A percentile compares a stretch with the other conserved stretches of the same genome.
These are phyloP conservation scores for Nibea coibor DNA, from an alignment of 2,113 vertebrate species.

Conservation along the genomic window DNA sequence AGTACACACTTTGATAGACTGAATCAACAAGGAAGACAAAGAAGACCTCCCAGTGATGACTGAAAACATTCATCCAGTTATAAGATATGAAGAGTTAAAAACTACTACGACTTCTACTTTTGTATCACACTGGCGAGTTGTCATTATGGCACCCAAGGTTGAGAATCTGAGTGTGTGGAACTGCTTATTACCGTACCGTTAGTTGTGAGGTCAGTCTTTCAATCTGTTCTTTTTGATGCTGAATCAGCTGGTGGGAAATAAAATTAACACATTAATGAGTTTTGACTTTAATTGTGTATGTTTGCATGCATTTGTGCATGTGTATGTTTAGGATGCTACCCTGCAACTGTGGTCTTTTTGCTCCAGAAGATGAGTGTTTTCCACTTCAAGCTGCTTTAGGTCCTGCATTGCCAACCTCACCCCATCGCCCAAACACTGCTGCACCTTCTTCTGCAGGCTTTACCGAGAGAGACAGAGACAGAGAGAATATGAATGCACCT, in stretches of 20 bases:
- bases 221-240: constrained; percentile 90
- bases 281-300: neutral
- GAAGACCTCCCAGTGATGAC: no score
- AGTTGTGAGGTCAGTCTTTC: constrained; percentile 87
- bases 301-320: neutral
- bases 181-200: constrained; percentile 78
- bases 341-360: constrained; percentile 87
- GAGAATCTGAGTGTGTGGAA: neutral
- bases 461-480: neutral
- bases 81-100: no score
- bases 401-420: constrained; percentile 93
- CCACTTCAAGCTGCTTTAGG: constrained; percentile 91
- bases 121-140: no score
- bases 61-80: no score
- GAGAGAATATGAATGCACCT: neutral
- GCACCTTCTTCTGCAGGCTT: constrained; percentile 95
- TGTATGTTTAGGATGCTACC: constrained; percentile 74
- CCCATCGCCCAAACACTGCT: constrained; percentile 94
- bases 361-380: constrained; percentile 88
- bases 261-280: neutral
- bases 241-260: constrained; percentile 86
- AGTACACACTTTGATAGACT: no score
- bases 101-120: no score
- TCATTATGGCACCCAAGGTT: neutral
- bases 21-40: no score